Conservation (phyloP, 1,140 invertebrate genomes). For the Pantala flavescens region DNA sequence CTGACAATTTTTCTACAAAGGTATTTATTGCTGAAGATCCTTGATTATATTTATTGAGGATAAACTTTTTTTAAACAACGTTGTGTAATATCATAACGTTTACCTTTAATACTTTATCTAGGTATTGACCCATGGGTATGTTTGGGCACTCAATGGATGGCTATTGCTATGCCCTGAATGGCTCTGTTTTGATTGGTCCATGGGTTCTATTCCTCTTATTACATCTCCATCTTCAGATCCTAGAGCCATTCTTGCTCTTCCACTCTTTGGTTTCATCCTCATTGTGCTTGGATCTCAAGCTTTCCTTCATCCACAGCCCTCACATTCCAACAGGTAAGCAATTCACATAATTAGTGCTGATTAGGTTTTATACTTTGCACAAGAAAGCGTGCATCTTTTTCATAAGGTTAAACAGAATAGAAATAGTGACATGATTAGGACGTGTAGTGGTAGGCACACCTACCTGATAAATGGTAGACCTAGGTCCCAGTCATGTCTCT, state of each 20-base stretch:
- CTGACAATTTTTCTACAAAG: constrained; percentile 46
- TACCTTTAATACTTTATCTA: constrained; percentile 36
- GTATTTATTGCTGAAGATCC: constrained; percentile 35
- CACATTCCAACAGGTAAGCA: neutral
- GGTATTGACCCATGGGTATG: constrained; percentile 69
- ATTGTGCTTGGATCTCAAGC: neutral
- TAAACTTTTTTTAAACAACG: too few species aligned
- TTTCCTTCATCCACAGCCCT: neutral
- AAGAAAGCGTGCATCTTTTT: too few species aligned
- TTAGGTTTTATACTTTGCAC: neutral
- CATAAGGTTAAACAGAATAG: too few species aligned
- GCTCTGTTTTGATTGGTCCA: constrained; percentile 87
- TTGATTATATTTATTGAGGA: too few species aligned
- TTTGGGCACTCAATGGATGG: constrained; percentile 69
- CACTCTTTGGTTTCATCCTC: constrained; percentile 37
- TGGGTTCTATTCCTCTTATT: constrained; percentile 75
- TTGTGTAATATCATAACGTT: neutral
- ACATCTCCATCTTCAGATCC: constrained; percentile 42
- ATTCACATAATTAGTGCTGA: too few species aligned
- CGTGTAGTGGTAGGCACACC: too few species aligned
- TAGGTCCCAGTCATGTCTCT: too few species aligned
- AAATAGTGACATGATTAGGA: too few species aligned
- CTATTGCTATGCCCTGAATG: constrained; percentile 64
- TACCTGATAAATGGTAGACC: too few species aligned
- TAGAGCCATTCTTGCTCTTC: constrained; percentile 49